Conservation (phyloP, 2,797 vertebrate genomes). For the Euphonia xanthogaster region DNA sequence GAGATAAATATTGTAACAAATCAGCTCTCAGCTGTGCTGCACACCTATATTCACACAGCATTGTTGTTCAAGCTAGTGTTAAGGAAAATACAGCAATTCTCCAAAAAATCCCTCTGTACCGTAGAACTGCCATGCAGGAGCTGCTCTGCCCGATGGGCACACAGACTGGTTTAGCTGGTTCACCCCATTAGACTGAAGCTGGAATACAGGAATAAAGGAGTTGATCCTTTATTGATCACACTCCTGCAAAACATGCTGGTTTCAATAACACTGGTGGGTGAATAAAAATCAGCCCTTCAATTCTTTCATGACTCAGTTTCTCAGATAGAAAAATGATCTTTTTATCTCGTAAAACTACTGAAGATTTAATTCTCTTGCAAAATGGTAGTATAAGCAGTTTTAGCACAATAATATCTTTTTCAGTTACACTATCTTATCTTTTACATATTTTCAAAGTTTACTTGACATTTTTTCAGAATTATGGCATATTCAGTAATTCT, state of each 20-base stretch:
- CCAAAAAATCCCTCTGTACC: background rate
- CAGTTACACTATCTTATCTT: background rate
- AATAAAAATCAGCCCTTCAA: background rate
- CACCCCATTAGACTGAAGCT: background rate
- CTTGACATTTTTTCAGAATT: background rate
- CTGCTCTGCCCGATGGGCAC: background rate
- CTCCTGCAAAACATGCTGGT: background rate
- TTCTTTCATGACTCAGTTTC: background rate
- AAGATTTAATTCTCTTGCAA: background rate
- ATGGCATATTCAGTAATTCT: background rate
- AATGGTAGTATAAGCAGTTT: background rate
- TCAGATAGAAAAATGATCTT: background rate
- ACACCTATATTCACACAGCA: background rate
- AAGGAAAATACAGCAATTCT: background rate
- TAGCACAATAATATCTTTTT: background rate
- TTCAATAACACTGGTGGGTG: background rate
- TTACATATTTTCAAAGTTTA: background rate
- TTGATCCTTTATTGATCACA: background rate
- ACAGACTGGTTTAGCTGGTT: background rate
- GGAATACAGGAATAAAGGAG: background rate
- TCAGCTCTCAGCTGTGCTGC: background rate
- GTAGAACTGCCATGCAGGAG: background rate
- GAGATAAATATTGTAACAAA: background rate
- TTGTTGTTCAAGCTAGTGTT: background rate
- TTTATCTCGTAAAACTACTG: background rate